Evolutionary conservation across 2,113 vertebrate genomes (phyloP).

Genomic region (Tychaedon coryphoeus): DNA sequence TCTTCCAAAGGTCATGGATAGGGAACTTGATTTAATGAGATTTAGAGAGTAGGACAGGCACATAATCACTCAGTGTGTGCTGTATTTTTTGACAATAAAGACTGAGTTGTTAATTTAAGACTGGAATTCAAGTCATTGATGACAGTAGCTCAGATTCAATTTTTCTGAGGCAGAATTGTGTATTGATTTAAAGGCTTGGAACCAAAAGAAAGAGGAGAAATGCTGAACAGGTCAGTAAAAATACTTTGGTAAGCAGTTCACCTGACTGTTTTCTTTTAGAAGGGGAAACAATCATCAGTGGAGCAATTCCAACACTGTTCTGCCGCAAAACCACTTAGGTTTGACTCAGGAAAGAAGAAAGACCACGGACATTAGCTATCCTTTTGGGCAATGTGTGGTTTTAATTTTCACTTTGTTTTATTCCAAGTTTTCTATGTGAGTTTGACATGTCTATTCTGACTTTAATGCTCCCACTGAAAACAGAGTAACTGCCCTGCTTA

Average conservation of each 20-base stretch:
- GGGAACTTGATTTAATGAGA: background rate
- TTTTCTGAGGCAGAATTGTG: slow-evolving; percentile 1
- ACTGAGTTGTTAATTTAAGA: background rate
- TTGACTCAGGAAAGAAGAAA: background rate
- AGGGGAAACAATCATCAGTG: background rate
- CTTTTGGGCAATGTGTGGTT: background rate
- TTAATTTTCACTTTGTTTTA: slow-evolving; percentile 3
- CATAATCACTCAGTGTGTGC: background rate
- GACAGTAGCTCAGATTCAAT: slow-evolving; percentile 25
- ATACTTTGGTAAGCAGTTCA: background rate
- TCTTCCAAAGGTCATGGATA: background rate
- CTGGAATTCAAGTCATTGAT: background rate
- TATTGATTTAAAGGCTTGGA: slow-evolving; percentile 31
- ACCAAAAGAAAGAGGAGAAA: background rate
- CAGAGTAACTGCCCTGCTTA: background rate
- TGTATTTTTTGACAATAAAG: slow-evolving; percentile 4
- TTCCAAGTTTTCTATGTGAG: background rate
- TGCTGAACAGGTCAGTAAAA: slow-evolving; percentile 29
- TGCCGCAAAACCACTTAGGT: background rate
- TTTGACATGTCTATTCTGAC: background rate
- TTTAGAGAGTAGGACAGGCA: background rate
- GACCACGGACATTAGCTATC: background rate
- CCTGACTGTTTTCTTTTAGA: slow-evolving; percentile 15
- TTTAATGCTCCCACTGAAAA: background rate
- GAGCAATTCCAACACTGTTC: background rate